phyloP scores from a whole-genome alignment of 2,888 invertebrate species.

The Nomada ruficornis region DNA sequence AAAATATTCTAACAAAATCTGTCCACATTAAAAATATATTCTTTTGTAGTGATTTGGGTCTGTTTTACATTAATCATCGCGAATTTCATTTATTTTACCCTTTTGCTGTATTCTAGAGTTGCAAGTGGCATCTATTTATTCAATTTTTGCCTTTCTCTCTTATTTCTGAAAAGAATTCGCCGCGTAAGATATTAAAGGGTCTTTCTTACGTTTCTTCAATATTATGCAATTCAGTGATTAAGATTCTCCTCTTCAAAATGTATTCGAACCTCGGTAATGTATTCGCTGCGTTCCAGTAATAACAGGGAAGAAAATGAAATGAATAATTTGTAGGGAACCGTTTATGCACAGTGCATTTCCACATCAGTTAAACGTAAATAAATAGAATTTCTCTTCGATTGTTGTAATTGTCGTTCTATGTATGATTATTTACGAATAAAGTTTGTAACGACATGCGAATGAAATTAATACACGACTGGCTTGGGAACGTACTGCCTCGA shows the following conservation, averaged over 20 bases:
- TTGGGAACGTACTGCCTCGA: too few species aligned
- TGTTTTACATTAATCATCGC: too few species aligned
- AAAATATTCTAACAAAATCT: neutral
- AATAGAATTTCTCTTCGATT: neutral
- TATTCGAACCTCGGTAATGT: conserved; percentile 27
- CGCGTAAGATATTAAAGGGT: neutral
- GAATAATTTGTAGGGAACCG: conserved; percentile 4
- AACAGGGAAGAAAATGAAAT: conserved; percentile 23
- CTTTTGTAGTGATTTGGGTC: neutral
- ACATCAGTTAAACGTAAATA: neutral
- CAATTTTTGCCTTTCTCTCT: neutral
- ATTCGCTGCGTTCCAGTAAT: conserved; percentile 14
- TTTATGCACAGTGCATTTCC: conserved; percentile 8
- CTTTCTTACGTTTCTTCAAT: conserved; percentile 6
- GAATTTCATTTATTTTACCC: too few species aligned
- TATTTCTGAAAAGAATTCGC: neutral
- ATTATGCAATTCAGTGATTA: conserved; percentile 28
- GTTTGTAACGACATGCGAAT: too few species aligned
- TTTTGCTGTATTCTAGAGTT: neutral
- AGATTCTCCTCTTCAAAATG: conserved; percentile 23
- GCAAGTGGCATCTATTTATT: neutral
- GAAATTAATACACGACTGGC: too few species aligned
- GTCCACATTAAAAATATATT: neutral
- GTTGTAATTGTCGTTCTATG: neutral
- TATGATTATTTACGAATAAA: neutral